Percentiles rank a stretch among this genome's conserved stretches.
Evolutionary conservation across 2,113 vertebrate species (phyloP).

Genomic region (Planiliza haematocheilus): DNA sequence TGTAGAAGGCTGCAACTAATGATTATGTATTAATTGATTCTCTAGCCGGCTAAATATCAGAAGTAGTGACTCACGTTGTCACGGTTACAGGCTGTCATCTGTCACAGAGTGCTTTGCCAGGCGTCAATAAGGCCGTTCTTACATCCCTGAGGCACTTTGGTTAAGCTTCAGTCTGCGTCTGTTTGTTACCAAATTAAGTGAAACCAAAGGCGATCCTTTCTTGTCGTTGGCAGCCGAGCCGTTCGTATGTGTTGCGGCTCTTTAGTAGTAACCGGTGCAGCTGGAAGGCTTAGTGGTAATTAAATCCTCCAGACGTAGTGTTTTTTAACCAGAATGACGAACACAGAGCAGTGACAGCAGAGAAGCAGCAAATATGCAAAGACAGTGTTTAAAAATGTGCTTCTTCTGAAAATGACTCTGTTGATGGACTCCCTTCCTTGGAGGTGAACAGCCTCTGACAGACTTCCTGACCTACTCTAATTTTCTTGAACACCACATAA

Average conservation of each 20-base stretch:
- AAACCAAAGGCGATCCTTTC: neutral
- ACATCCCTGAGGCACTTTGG: neutral
- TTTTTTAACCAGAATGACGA: too few relatives aligned
- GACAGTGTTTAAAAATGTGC: too few relatives aligned
- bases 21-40: neutral
- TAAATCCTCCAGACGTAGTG: slow-evolving; percentile 12
- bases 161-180: slow-evolving; percentile 13
- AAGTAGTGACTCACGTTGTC: neutral
- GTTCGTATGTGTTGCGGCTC: slow-evolving; percentile 8
- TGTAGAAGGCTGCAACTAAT: neutral
- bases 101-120: neutral
- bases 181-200: neutral
- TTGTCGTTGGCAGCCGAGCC: neutral
- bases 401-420: too few relatives aligned
- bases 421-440: too few relatives aligned
- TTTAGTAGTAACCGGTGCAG: slow-evolving; percentile 4
- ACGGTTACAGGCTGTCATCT: neutral
- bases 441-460: too few relatives aligned
- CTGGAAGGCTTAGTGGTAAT: slow-evolving; percentile 15
- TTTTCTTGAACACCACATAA: too few relatives aligned
- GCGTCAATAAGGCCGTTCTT: neutral
- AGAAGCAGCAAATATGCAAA: slow-evolving; percentile 5
- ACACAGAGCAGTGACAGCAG: slow-evolving; percentile 5
- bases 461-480: too few relatives aligned
- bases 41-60: neutral